phyloP scores from a whole-genome alignment of 2,113 vertebrate genomes.

The Platycercus adscitus region DNA sequence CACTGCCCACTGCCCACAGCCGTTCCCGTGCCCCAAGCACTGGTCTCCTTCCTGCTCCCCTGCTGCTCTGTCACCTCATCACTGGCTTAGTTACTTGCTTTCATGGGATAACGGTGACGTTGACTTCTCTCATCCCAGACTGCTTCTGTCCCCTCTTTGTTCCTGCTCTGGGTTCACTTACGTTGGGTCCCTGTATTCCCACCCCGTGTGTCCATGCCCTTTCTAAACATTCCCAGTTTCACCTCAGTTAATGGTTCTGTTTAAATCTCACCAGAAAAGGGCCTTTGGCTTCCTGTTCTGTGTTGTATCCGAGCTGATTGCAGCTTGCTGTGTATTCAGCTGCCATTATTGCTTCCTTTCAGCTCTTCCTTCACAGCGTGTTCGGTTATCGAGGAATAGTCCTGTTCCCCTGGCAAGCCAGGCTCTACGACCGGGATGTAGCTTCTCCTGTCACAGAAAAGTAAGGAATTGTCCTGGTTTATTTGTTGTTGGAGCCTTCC shows the following conservation, averaged over 20 bases:
- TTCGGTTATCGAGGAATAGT: constrained; percentile 98
- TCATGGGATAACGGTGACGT: not conserved
- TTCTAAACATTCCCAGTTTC: not conserved
- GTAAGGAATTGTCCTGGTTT: constrained; percentile 69
- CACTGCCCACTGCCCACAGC: not conserved
- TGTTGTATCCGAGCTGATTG: not conserved
- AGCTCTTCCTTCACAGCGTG: constrained; percentile 97
- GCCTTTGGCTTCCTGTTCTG: not conserved
- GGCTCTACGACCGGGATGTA: constrained; percentile 94
- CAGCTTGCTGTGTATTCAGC: not conserved
- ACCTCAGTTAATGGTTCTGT: not conserved
- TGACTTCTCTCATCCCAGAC: not conserved
- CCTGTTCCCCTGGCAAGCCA: constrained; percentile 97
- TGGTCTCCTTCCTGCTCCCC: not conserved
- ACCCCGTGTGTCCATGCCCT: not conserved
- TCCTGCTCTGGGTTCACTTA: not conserved
- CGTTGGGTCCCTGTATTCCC: not conserved
- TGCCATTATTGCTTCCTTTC: constrained; percentile 17
- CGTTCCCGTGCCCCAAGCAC: not conserved
- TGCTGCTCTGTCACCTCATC: not conserved
- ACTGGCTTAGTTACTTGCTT: not conserved
- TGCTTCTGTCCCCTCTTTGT: not conserved
- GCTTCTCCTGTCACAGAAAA: constrained; percentile 88
- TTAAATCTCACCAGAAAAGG: not conserved
- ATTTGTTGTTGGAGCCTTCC: fast-evolving